Conservation (phyloP, 1,140 invertebrate genomes). For the Nephotettix cincticeps region DNA sequence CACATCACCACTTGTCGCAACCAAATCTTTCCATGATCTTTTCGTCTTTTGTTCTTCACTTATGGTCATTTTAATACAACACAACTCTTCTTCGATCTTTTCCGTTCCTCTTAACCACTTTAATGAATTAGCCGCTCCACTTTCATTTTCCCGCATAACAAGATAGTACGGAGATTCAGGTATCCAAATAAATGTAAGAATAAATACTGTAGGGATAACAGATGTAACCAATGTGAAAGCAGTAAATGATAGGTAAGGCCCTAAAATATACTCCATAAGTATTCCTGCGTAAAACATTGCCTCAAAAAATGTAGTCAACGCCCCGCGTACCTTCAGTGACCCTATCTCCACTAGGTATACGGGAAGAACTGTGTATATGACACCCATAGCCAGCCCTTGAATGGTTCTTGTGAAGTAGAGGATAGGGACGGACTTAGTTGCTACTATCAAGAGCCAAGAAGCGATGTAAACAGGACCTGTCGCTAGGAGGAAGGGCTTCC, state of each 20-base stretch:
- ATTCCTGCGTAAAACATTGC: slow-evolving; percentile 77
- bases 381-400: slow-evolving; percentile 68
- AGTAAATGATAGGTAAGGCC: slow-evolving; percentile 68
- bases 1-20: slow-evolving; percentile 30
- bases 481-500: slow-evolving; percentile 58
- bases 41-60: slow-evolving; percentile 31
- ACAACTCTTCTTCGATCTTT: slow-evolving; percentile 32
- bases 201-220: slow-evolving; percentile 58
- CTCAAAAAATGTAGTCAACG: slow-evolving; percentile 73
- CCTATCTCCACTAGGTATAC: slow-evolving; percentile 86
- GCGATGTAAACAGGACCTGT: slow-evolving; percentile 69
- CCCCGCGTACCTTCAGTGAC: slow-evolving; percentile 38
- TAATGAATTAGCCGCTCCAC: slow-evolving; percentile 63
- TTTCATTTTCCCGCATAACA: slow-evolving; percentile 57
- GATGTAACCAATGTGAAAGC: slow-evolving; percentile 64
- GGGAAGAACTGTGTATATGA: slow-evolving; percentile 73
- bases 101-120: slow-evolving; percentile 59
- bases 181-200: slow-evolving; percentile 68
- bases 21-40: slow-evolving; percentile 30
- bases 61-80: slow-evolving; percentile 33
- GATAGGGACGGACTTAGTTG: slow-evolving; percentile 51
- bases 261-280: slow-evolving; percentile 71
- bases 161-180: slow-evolving; percentile 81
- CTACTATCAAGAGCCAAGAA: slow-evolving; percentile 61
- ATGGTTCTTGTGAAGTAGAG: slow-evolving; percentile 48